A percentile compares a stretch with the other conserved stretches of the same genome.
phyloP scores from a whole-genome alignment of 2,113 vertebrate genomes.

The Barnardius zonarius region DNA sequence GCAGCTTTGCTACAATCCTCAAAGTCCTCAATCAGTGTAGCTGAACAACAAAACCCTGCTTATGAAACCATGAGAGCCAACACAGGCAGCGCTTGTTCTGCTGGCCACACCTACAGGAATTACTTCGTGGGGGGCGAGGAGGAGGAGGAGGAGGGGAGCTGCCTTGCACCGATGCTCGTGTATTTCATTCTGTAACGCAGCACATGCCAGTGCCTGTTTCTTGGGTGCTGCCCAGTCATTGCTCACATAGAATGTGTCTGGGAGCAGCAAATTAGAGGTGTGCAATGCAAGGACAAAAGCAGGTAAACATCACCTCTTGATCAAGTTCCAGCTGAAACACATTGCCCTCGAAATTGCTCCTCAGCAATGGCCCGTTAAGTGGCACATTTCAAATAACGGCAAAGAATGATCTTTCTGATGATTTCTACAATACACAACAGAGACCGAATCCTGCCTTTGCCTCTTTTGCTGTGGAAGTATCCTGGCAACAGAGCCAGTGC shows the following conservation, averaged over 20 bases:
- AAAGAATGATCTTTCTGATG: neutral
- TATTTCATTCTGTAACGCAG: neutral
- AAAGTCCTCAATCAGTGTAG: conserved; percentile 43
- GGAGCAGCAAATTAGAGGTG: neutral
- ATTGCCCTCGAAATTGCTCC: neutral
- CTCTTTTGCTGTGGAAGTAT: conserved; percentile 11
- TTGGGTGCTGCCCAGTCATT: neutral
- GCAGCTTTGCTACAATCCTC: conserved; percentile 32
- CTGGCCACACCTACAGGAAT: conserved; percentile 49
- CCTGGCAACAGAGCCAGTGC: conserved; percentile 46
- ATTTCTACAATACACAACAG: conserved; percentile 25
- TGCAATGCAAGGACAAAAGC: neutral
- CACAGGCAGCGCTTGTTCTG: conserved; percentile 54
- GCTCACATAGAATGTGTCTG: neutral
- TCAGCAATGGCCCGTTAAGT: neutral
- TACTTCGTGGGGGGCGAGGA: neutral
- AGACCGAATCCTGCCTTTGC: conserved; percentile 16
- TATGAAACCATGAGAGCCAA: conserved; percentile 45
- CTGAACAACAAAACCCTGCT: conserved; percentile 51
- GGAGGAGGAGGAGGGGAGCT: neutral
- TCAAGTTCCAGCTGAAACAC: neutral
- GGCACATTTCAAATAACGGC: neutral
- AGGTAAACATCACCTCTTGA: neutral
- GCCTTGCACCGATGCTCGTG: neutral
- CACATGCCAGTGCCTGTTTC: neutral